Base-by-base conservation (phyloP, 2,797 vertebrate species). In the Huso huso region DNA sequence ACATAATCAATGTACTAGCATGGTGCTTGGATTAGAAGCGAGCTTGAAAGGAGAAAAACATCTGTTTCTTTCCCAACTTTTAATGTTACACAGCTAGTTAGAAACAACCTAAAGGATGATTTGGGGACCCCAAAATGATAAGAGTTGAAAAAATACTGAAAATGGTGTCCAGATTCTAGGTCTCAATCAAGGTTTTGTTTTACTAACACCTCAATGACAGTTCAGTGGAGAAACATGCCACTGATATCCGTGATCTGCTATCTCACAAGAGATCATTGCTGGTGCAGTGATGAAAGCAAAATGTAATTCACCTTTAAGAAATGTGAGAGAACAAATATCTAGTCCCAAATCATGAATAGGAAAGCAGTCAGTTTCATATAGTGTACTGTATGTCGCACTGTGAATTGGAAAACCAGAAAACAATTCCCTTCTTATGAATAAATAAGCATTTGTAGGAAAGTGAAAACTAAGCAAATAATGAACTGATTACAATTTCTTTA, bases 301-400 rank as follows among this genome's bases (percentile, higher is more conserved):
- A 72, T 74, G 76, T 71, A 72, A 78, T 71, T 78, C 63, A 75
- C 67, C 63, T 73, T 74, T 74, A 70, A 65, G 18, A 62, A 72
- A 64, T 64, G 4, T 66, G 65, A 68, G 75, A 74, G 69, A 71
- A 49, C 62, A 75, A 82, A 71, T 57, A 66, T 75, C 70, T 71
- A 72, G 76, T 82, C 77, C 75, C 76, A 75, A 61, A 75, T 73
- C 67, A 78, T 78, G 69, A 81, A 76, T 81, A 79, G 66, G 78
- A 78, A 74, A 79, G 64, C 66, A 74, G 49, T 58, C 74, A 78
- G 66, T 60, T 37, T 37, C 23, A 37, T 74, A 74, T 70, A 69
- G 58, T 18, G 15, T n/a, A n/a, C n/a, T 67, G 48, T 63, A 51
- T 75, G 72, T 75, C 66, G 74, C 63, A 6, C n/a, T 69, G 69